Conservation (phyloP, 2,113 vertebrate genomes). For the Zapornia atra region DNA sequence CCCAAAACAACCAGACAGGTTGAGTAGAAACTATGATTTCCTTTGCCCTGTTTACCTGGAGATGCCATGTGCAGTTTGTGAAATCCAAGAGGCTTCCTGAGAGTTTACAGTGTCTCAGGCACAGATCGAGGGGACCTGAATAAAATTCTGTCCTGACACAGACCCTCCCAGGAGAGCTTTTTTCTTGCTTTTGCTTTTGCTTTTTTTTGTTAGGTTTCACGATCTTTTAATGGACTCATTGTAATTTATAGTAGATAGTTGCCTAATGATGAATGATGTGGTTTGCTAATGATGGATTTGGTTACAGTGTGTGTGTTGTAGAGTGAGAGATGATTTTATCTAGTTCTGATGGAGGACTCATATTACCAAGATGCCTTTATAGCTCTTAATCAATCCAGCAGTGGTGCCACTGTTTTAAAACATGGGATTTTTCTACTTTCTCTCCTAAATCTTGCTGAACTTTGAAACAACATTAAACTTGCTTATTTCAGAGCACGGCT, state of each 20-base stretch:
- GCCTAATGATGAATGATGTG: slow-evolving; percentile 58
- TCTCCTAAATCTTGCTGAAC: neutral
- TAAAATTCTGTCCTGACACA: slow-evolving; percentile 19
- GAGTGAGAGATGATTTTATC: slow-evolving; percentile 67
- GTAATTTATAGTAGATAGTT: slow-evolving; percentile 49
- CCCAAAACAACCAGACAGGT: neutral
- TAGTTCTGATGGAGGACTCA: slow-evolving; percentile 9
- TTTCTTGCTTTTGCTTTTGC: neutral
- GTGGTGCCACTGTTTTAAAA: neutral
- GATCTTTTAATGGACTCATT: slow-evolving; percentile 37
- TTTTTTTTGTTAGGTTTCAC: neutral
- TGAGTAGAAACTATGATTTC: neutral
- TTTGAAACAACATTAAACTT: neutral
- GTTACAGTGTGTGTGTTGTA: slow-evolving; percentile 60
- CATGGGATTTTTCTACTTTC: neutral
- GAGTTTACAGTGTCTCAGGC: neutral
- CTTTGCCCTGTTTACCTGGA: neutral
- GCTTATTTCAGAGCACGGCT: neutral
- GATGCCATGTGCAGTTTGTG: neutral
- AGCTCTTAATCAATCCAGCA: neutral
- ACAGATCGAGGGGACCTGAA: neutral
- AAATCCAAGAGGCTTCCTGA: neutral
- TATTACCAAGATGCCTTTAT: slow-evolving; percentile 24
- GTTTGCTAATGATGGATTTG: slow-evolving; percentile 67
- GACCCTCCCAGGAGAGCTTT: slow-evolving; percentile 10